A percentile compares a stretch with the other conserved stretches of the same genome.
phyloP scores from a whole-genome alignment of 2,888 invertebrate species.

The Eutolmus rufibarbis region DNA sequence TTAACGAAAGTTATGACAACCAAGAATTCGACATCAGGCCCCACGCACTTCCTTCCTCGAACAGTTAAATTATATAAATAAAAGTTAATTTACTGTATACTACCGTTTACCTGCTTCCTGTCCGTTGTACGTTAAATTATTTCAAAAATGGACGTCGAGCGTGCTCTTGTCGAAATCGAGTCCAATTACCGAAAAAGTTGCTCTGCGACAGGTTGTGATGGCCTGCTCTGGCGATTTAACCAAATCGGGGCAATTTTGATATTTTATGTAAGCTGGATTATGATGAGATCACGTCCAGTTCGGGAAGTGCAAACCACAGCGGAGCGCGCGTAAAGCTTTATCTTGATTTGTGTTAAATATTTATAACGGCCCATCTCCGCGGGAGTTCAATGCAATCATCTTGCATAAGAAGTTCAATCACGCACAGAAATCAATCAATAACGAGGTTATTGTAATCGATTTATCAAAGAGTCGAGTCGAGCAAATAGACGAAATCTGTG shows the following conservation, averaged over 20 bases:
- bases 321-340: constrained; percentile 5
- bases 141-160: neutral
- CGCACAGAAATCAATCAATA: constrained; percentile 40
- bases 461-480: constrained; percentile 34
- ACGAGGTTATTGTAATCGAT: constrained; percentile 38
- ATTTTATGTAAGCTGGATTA: constrained; percentile 3
- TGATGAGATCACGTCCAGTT: constrained; percentile 9
- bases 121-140: neutral
- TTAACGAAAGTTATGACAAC: neutral
- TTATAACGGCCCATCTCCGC: constrained; percentile 20
- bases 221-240: neutral
- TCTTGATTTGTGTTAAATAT: constrained; percentile 23
- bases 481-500: constrained; percentile 35
- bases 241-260: neutral
- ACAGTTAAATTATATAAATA: neutral
- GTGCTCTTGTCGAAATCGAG: neutral
- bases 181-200: neutral
- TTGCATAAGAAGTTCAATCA: constrained; percentile 35
- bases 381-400: constrained; percentile 16
- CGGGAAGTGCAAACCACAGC: constrained; percentile 7
- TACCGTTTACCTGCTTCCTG: neutral
- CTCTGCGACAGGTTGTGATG: neutral
- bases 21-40: neutral
- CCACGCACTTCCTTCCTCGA: neutral
- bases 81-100: neutral